Base-by-base conservation (phyloP, 2,113 vertebrate genomes). In the Ginglymostoma cirratum region DNA sequence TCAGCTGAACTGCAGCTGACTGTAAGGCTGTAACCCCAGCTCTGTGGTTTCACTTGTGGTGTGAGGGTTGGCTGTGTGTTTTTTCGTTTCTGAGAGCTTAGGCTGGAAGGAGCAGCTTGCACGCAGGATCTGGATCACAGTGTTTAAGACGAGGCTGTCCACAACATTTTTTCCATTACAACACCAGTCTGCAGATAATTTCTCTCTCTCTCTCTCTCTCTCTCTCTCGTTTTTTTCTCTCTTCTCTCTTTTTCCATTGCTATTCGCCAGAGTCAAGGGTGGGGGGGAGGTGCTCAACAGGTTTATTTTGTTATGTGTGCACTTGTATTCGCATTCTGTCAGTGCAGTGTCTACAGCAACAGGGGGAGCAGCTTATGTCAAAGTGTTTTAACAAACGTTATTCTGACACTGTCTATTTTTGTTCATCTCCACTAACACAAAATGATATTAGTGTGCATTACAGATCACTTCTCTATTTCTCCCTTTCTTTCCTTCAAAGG, bases 111-210 rank as follows among this genome's bases (percentile, higher is more conserved):
- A 38, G 96, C 96, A 96, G 96, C 95, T 97, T 96, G 96, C 96
- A 97, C 96, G 96, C 96, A 97, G 96, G 96, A 96, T 96, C 96
- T 97, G 97, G 97, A 97, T 96, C 96, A 96, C 96, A 96, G 96
- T 96, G 95, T 97, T 97, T 96, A 97, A 96, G 96, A 96, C 94
- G 45, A 96, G 95, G 96, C 97, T 96, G 96, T 97, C 97, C 97
- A 97, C 96, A 96, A 97, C 97, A 97, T 97, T 97, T 97, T 93
- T 97, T 97, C 97, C 97, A 97, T 97, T 97, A 97, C 97, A 97
- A 96, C 96, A 97, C 96, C 21, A 97, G 97, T 97, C 97, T 97
- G 96, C 96, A 97, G 96, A 96, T 97, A 97, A 97, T 97, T 97
- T 96, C 95, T 97, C 96, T 96, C 96, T 96, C 87, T 90, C 45